Base-by-base conservation (phyloP, 2,797 vertebrate genomes). In the Pseudomugil tenellus region DNA sequence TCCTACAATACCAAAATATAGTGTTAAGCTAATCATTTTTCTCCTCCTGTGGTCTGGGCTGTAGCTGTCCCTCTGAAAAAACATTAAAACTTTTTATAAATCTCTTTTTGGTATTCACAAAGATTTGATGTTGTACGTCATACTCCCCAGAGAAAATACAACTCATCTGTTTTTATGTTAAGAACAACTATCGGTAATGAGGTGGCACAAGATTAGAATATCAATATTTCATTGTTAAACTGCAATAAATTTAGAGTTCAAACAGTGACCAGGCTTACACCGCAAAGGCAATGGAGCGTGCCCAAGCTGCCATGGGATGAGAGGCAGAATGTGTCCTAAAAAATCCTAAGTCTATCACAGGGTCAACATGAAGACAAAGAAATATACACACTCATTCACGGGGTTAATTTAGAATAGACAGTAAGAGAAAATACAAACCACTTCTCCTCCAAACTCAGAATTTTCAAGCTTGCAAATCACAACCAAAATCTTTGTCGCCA, bases 401-500 rank as follows among this genome's bases (percentile, higher is more conserved):
- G 19, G 17, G 41, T 19, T n/a, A 39, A 16, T 39, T 16, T 39
- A 9, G 41, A n/a, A 43, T 8, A 43, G n/a, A 11, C 35, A 37
- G 37, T 39, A 2, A 17, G 39, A 41, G 16, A 41, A 41, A 41
- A 41, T 13, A 17, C 17, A 41, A 41, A 19, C 16, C 14, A 39
- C 14, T 6, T 39, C 13, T 5, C 13, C 7, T 6, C 5, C 19
- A 8, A n/a, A 43, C 19, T 4, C 16, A 43, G 19, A 19, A 43
- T 43, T 43, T 43, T n/a, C 6, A n/a, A 1, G 17, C 41, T 41
- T 43, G 2, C 41, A 6, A 9, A 43, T 19, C 19, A 43, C 19
- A n/a, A 43, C 19, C 39, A 48, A 75, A 76, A 72, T 63, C 7
- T 25, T 31, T 74, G 76, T 75, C 70, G n/a, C n/a, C n/a, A n/a